Conservation (phyloP, 2,888 invertebrate genomes). For the Diarsia dahlii region DNA sequence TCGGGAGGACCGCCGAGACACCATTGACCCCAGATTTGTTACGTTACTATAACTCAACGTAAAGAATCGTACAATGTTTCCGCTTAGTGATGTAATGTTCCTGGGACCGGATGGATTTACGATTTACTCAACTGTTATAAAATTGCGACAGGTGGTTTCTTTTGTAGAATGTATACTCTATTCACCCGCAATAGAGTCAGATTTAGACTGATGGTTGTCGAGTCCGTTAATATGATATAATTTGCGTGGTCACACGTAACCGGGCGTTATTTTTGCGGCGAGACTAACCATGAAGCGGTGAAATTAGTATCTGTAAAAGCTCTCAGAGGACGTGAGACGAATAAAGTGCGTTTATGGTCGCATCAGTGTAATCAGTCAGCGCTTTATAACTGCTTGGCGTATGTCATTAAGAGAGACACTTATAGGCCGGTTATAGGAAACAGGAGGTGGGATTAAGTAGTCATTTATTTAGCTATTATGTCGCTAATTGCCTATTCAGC, state of each 20-base stretch:
- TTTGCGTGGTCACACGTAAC: slow-evolving; percentile 81
- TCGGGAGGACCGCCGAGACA: slow-evolving; percentile 47
- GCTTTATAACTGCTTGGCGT: slow-evolving; percentile 42
- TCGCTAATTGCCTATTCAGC: slow-evolving; percentile 29
- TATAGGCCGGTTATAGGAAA: slow-evolving; percentile 17
- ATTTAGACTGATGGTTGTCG: slow-evolving; percentile 54
- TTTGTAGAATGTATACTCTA: slow-evolving; percentile 52
- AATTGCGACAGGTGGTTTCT: slow-evolving; percentile 66
- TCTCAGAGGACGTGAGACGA: slow-evolving; percentile 47
- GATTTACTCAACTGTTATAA: slow-evolving; percentile 81
- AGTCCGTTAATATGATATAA: slow-evolving; percentile 79
- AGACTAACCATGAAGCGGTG: slow-evolving; percentile 72
- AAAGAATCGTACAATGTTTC: slow-evolving; percentile 70
- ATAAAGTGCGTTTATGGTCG: slow-evolving; percentile 63
- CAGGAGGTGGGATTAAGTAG: slow-evolving; percentile 15
- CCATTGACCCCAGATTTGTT: slow-evolving; percentile 60
- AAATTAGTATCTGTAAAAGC: slow-evolving; percentile 68
- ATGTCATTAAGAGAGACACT: slow-evolving; percentile 34
- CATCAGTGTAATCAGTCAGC: slow-evolving; percentile 42
- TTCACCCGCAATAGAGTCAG: slow-evolving; percentile 45
- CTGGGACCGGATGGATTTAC: slow-evolving; percentile 75
- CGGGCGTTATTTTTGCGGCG: slow-evolving; percentile 70
- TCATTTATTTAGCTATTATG: slow-evolving; percentile 24
- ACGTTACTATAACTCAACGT: slow-evolving; percentile 55
- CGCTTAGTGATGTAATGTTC: slow-evolving; percentile 78